Conservation (phyloP, 2,113 vertebrate genomes). For the Oncorhynchus mykiss region DNA sequence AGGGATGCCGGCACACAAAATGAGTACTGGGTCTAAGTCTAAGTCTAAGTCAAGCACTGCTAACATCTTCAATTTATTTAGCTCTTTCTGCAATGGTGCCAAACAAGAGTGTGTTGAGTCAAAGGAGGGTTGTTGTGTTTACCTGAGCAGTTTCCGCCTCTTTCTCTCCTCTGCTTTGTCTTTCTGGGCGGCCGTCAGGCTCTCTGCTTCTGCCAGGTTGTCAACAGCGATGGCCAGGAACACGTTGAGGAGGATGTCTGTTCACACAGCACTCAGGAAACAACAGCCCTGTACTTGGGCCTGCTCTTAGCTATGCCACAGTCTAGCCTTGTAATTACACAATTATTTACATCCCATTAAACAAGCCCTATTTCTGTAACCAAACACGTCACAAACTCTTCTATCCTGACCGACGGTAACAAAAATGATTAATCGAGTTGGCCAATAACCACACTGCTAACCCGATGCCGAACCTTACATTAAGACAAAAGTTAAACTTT, state of each 20-base stretch:
- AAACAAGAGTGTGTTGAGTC: background rate
- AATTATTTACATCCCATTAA: background rate
- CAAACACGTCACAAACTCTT: background rate
- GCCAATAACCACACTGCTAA: too few relatives aligned
- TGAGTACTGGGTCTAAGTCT: too few relatives aligned
- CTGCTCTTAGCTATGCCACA: too few relatives aligned
- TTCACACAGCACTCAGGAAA: constrained; percentile 69
- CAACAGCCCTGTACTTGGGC: background rate
- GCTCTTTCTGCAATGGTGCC: background rate
- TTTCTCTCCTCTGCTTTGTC: constrained; percentile 90
- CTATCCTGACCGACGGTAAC: too few relatives aligned
- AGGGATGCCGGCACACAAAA: too few relatives aligned
- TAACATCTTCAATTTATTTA: background rate
- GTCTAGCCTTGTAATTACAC: background rate
- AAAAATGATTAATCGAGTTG: too few relatives aligned
- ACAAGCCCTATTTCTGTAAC: background rate
- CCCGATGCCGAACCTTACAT: background rate
- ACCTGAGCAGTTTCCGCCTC: constrained; percentile 86
- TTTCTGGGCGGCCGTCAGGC: constrained; percentile 92
- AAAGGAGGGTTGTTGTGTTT: constrained; percentile 10
- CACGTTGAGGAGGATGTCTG: constrained; percentile 96
- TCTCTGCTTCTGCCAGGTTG: constrained; percentile 94
- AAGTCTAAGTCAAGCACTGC: too few relatives aligned
- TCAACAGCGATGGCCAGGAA: constrained; percentile 97
- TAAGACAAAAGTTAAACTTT: background rate